Percentiles rank a stretch among this genome's conserved stretches.
phyloP scores from a whole-genome alignment of 2,797 vertebrate species.

The Sebastes hopkinsi region DNA sequence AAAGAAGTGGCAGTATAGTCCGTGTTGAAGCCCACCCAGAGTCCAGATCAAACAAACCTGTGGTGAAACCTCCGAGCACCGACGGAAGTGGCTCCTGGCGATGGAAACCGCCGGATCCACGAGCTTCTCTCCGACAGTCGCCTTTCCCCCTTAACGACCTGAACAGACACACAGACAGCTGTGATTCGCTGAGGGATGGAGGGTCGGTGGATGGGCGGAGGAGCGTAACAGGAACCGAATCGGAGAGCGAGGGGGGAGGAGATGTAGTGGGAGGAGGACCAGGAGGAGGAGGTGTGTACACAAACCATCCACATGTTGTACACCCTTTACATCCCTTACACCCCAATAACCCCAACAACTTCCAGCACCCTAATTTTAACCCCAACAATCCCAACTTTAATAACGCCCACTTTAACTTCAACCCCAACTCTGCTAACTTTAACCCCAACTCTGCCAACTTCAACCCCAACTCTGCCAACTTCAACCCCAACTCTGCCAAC shows the following conservation, averaged over 20 bases:
- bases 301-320: slow-evolving; percentile 65
- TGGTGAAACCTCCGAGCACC: slow-evolving; percentile 90
- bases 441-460: neutral
- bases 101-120: slow-evolving; percentile 91
- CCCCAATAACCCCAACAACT: slow-evolving; percentile 80
- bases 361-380: slow-evolving; percentile 67
- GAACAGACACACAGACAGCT: slow-evolving; percentile 91
- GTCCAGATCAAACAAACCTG: slow-evolving; percentile 83
- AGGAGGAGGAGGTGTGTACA: slow-evolving; percentile 30
- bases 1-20: slow-evolving; percentile 84
- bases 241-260: slow-evolving; percentile 69
- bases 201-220: slow-evolving; percentile 87
- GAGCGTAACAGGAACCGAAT: slow-evolving; percentile 85
- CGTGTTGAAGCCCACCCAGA: slow-evolving; percentile 93
- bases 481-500: slow-evolving; percentile 26
- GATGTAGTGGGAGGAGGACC: slow-evolving; percentile 40
- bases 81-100: slow-evolving; percentile 95
- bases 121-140: slow-evolving; percentile 88
- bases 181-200: slow-evolving; percentile 90
- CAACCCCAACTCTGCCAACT: slow-evolving; percentile 66
- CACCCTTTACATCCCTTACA: slow-evolving; percentile 81
- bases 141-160: slow-evolving; percentile 90
- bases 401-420: slow-evolving; percentile 32
- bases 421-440: neutral
- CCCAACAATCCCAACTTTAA: slow-evolving; percentile 44